phyloP scores from a whole-genome alignment of 2,888 invertebrate genomes.

The Macrostomum cliftonense region DNA sequence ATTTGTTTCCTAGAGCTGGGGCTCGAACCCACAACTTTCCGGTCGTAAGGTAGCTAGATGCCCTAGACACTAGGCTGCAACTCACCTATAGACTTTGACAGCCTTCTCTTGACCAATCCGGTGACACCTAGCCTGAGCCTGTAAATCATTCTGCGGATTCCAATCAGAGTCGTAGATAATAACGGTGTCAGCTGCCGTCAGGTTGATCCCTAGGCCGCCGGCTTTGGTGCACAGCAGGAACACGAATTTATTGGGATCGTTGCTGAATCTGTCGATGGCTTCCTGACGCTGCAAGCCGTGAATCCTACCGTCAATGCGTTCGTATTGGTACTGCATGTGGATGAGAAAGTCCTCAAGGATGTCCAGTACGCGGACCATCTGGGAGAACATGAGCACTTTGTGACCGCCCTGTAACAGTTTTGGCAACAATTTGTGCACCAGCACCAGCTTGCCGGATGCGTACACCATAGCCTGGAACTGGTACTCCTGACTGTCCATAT shows the following conservation, averaged over 20 bases:
- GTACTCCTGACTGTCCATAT: too few relatives aligned
- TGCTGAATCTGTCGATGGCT: conserved; percentile 57
- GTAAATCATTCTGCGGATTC: conserved; percentile 98
- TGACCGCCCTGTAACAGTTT: conserved; percentile 87
- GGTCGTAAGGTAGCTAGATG: too few relatives aligned
- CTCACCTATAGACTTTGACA: conserved; percentile 62
- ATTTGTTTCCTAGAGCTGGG: too few relatives aligned
- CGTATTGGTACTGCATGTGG: not conserved
- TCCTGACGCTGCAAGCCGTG: conserved; percentile 90
- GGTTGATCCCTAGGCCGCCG: conserved; percentile 90
- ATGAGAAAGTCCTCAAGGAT: conserved; percentile 82
- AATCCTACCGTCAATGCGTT: conserved; percentile 70
- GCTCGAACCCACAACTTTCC: too few relatives aligned
- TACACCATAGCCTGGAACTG: conserved; percentile 48
- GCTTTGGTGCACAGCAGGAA: conserved; percentile 94
- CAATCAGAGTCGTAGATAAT: conserved; percentile 98
- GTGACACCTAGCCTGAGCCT: conserved; percentile 82
- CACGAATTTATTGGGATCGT: conserved; percentile 48
- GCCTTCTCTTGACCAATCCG: conserved; percentile 94
- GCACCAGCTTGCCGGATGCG: conserved; percentile 92
- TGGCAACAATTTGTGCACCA: conserved; percentile 86
- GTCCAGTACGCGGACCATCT: conserved; percentile 83
- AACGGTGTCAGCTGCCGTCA: conserved; percentile 95
- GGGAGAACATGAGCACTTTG: conserved; percentile 86
- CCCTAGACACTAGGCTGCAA: too few relatives aligned